phyloP scores from a whole-genome alignment of 2,888 invertebrate genomes.

The Dolichopus griseipennis region DNA sequence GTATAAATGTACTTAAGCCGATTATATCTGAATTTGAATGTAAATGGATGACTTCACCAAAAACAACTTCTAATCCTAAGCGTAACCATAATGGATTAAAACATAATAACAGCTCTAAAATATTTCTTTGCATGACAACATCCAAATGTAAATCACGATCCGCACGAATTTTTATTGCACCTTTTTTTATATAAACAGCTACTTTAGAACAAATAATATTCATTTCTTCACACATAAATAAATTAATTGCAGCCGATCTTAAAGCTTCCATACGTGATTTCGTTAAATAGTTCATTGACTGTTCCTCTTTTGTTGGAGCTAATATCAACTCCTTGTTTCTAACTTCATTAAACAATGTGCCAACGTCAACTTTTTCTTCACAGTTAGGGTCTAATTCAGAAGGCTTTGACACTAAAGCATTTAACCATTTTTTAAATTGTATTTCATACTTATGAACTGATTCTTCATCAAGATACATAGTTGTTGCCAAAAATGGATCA shows the following conservation, averaged over 20 bases:
- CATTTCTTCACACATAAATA: constrained; percentile 56
- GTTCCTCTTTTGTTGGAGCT: constrained; percentile 62
- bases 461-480: constrained; percentile 58
- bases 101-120: constrained; percentile 66
- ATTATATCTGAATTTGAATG: constrained; percentile 70
- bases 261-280: constrained; percentile 56
- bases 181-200: constrained; percentile 61
- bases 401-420: constrained; percentile 66
- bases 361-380: constrained; percentile 56
- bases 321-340: constrained; percentile 55
- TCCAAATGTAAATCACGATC: constrained; percentile 78
- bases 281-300: constrained; percentile 59
- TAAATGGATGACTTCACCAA: constrained; percentile 62
- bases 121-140: constrained; percentile 66
- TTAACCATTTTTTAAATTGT: constrained; percentile 71
- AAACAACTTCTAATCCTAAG: constrained; percentile 78
- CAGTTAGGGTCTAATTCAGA: constrained; percentile 58
- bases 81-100: constrained; percentile 88
- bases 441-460: constrained; percentile 60
- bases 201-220: constrained; percentile 58
- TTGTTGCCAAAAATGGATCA: constrained; percentile 58
- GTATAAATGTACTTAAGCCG: constrained; percentile 67
- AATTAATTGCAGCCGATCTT: constrained; percentile 55
- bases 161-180: constrained; percentile 60
- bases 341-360: constrained; percentile 66